phyloP scores from a whole-genome alignment of 23 tunicate species.

The Oikopleura albicans region DNA sequence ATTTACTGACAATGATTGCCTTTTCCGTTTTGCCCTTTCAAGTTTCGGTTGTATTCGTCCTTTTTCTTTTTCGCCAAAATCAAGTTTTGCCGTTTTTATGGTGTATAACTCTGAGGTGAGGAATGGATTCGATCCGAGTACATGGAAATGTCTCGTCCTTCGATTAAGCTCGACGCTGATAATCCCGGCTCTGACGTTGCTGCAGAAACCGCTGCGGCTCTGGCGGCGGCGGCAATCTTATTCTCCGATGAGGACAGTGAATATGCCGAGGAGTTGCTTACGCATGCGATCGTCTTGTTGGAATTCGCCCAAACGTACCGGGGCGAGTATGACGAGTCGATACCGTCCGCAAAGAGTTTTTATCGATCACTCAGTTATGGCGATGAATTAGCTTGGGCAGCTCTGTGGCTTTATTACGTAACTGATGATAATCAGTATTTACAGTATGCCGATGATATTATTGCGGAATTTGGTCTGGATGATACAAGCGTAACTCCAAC shows the following conservation, averaged over 20 bases:
- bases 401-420: slow-evolving; percentile 53
- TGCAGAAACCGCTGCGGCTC: slow-evolving; percentile 82
- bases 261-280: slow-evolving; percentile 30
- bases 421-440: slow-evolving; percentile 34
- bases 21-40: too few species aligned
- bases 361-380: slow-evolving; percentile 43
- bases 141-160: slow-evolving; percentile 34
- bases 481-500: background rate
- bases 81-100: slow-evolving; percentile 39
- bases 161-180: slow-evolving; percentile 31
- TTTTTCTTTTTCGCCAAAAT: too few species aligned
- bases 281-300: slow-evolving; percentile 49
- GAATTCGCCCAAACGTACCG: slow-evolving; percentile 52
- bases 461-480: slow-evolving; percentile 2
- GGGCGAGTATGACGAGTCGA: slow-evolving; percentile 45
- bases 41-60: too few species aligned
- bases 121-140: slow-evolving; percentile 63
- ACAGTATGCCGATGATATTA: slow-evolving; percentile 24
- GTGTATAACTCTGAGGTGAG: slow-evolving; percentile 31
- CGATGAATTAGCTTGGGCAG: slow-evolving; percentile 87
- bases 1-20: too few species aligned
- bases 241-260: slow-evolving; percentile 28
- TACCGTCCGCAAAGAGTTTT: slow-evolving; percentile 39
- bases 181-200: slow-evolving; percentile 62
- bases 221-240: slow-evolving; percentile 71